These are phyloP conservation scores for Spinibarbus caldwelli DNA, from an alignment of 2,797 vertebrate genomes.

Conservation along the genomic window DNA sequence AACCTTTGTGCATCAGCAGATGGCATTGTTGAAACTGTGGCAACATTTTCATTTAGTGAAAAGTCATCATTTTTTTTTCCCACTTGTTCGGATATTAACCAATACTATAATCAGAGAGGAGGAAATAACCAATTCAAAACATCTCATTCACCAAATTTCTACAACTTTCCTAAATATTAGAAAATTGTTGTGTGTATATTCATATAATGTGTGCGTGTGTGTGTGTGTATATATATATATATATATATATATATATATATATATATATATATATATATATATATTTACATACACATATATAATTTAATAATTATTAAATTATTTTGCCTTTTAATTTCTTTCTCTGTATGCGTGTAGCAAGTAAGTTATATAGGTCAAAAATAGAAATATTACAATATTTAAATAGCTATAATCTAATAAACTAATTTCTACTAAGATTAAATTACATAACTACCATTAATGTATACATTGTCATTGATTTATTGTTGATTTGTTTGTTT, in stretches of 20 bases:
- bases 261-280: too few relatives aligned
- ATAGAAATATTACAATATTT: background rate
- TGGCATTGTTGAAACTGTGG: background rate
- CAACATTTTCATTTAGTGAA: background rate
- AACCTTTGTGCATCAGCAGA: background rate
- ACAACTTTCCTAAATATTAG: too few relatives aligned
- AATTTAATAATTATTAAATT: background rate
- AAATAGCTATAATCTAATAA: background rate
- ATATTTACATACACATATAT: too few relatives aligned
- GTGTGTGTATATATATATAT: too few relatives aligned
- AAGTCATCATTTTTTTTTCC: background rate
- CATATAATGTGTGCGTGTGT: too few relatives aligned
- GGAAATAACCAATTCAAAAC: background rate
- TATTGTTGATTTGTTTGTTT: slow-evolving; percentile 1
- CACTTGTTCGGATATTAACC: background rate
- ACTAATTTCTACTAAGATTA: background rate
- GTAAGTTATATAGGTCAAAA: background rate
- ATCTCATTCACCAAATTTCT: background rate
- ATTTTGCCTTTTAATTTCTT: background rate
- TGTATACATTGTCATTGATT: background rate
- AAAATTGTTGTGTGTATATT: too few relatives aligned
- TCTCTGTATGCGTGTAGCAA: too few relatives aligned
- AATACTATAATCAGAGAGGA: background rate
- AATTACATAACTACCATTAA: too few relatives aligned
- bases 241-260: too few relatives aligned